Percentiles rank a stretch among this genome's conserved stretches.
These are phyloP conservation scores for Orbicella faveolata DNA, from an alignment of 64 coral and sea anemone species.

Conservation along the genomic window DNA sequence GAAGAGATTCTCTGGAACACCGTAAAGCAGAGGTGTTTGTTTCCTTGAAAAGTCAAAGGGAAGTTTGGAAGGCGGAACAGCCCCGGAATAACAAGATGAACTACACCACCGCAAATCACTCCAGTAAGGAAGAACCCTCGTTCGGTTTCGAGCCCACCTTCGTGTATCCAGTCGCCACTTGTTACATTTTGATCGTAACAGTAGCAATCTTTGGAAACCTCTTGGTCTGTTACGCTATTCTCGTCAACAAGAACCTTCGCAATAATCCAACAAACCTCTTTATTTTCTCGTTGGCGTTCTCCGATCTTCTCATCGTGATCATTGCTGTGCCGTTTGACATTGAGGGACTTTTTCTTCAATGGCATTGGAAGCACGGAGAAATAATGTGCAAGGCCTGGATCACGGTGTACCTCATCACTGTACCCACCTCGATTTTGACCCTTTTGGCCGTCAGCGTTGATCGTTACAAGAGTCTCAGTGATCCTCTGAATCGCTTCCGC, in stretches of 20 bases:
- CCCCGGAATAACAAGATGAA: not conserved
- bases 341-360: constrained; percentile 35
- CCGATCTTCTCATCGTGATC: constrained; percentile 26
- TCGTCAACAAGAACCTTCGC: constrained; percentile 17
- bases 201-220: constrained; percentile 29
- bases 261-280: constrained; percentile 50
- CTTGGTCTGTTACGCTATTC: constrained; percentile 43
- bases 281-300: constrained; percentile 47
- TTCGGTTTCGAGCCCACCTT: not conserved
- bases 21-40: not conserved
- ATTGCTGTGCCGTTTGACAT: constrained; percentile 62
- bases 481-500: constrained; percentile 65
- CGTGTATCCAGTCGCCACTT: not conserved
- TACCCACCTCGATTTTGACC: constrained; percentile 47
- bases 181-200: constrained; percentile 29
- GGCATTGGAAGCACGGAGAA: constrained; percentile 61
- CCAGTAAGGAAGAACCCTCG: not conserved
- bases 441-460: constrained; percentile 42
- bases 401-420: constrained; percentile 64
- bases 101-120: not conserved
- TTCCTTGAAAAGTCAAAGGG: not conserved
- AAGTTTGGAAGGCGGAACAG: not conserved
- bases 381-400: constrained; percentile 70
- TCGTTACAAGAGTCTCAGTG: constrained; percentile 45
- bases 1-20: not conserved